Evolutionary conservation across 1,140 invertebrate species (phyloP), one percentile per base, ranked within the genome.

Genomic region (Drosophila equinoxialis): DNA sequence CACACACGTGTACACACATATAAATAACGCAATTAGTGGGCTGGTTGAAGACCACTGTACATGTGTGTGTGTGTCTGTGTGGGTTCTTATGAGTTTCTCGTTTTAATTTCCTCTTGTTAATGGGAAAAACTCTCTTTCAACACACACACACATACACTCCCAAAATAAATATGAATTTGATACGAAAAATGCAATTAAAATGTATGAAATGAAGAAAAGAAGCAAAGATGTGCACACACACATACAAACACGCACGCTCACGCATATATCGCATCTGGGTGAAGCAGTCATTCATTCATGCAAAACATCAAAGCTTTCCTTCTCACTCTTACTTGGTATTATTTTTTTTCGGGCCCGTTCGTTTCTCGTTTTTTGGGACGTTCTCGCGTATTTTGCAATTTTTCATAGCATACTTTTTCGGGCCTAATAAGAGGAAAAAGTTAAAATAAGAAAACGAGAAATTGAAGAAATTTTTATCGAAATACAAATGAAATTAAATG

Each of bases 111-210:
- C 83, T 87, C 68, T 75, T 65, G 70, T 83, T 86, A 87, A 87
- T 86, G 79, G 83, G 77, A 77, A 75, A 79, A 84, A 60, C 45
- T 14, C 76, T 61, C 66, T 20, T n/a, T 17, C 35, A 30, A 35
- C 64, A 17, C 35, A 33, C 23, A 30, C 30, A 30, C 30, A 30
- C 30, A 30, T 6, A 30, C 30, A 30, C 23, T 37, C 14, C 13
- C 26, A 77, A 79, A 82, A 85, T 86, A 86, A 82, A 86, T 86
- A 86, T 79, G 83, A 87, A 77, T 86, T 86, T 87, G 79, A 87
- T 86, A 87, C 71, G 63, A 83, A 82, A 86, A 87, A 87, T 87
- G 83, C 83, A 86, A 86, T 86, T 86, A 86, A 86, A 86, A 86
- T 77, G 83, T 82, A 83, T 77, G 72, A 67, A 79, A 71, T 62